Conservation (phyloP, 2,797 vertebrate species). For the Alauda arvensis region DNA sequence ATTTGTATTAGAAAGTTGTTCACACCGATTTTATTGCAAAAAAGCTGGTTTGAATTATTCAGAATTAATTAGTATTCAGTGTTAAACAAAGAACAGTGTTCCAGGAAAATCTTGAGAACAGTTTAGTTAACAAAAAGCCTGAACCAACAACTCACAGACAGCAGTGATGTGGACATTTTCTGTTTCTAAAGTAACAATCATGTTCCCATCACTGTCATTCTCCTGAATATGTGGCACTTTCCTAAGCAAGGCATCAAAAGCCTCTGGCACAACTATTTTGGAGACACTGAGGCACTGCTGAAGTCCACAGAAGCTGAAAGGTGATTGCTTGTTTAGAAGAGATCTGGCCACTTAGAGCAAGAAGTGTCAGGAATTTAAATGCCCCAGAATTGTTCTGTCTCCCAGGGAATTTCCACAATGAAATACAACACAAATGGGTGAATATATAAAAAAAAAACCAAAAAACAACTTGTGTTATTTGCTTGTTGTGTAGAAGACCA, state of each 20-base stretch:
- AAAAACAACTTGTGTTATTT: not conserved
- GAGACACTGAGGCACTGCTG: not conserved
- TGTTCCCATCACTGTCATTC: not conserved
- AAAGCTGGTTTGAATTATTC: constrained; percentile 1
- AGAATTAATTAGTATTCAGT: not conserved
- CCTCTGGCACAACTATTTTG: not conserved
- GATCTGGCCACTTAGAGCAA: not conserved
- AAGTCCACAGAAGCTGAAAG: not conserved
- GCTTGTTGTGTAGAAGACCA: not conserved
- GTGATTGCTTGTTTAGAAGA: not conserved
- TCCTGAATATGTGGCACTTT: not conserved
- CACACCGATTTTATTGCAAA: constrained; percentile 37
- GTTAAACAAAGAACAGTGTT: constrained; percentile 4
- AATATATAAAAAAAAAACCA: not conserved
- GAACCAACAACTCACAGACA: not conserved
- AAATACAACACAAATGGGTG: not conserved
- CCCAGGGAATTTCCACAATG: not conserved
- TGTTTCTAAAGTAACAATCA: not conserved
- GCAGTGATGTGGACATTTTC: not conserved
- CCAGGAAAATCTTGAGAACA: not conserved
- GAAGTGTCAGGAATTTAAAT: not conserved
- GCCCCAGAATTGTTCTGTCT: not conserved
- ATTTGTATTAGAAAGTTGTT: constrained; percentile 11
- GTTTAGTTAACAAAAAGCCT: not conserved
- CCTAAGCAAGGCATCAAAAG: not conserved